These are phyloP conservation scores for Galaxea fascicularis DNA, from an alignment of 92 coral and sea anemone genomes.

Conservation along the genomic window DNA sequence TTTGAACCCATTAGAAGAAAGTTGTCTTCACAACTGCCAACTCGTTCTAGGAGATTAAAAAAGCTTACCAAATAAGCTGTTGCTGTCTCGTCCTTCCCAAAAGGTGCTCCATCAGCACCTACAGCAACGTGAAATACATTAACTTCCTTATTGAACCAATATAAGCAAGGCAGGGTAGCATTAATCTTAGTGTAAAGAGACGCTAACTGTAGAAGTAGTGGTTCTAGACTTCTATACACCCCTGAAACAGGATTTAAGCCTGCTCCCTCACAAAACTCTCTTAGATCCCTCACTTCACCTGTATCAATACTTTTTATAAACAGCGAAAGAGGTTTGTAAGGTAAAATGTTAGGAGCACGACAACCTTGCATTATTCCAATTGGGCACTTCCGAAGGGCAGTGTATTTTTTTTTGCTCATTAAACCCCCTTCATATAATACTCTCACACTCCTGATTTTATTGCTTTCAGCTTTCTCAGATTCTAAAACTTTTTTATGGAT, in stretches of 20 bases:
- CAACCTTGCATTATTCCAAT: slow-evolving; percentile 34
- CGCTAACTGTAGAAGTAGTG: slow-evolving; percentile 49
- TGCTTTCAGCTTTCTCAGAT: slow-evolving; percentile 26
- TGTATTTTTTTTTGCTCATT: slow-evolving; percentile 55
- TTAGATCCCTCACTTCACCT: slow-evolving; percentile 35
- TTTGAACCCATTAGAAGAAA: slow-evolving; percentile 64
- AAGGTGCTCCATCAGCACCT: slow-evolving; percentile 67
- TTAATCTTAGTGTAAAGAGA: slow-evolving; percentile 40
- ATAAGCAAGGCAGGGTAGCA: slow-evolving; percentile 39
- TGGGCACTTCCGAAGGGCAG: slow-evolving; percentile 40
- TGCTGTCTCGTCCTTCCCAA: slow-evolving; percentile 68
- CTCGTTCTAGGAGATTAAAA: too few relatives aligned
- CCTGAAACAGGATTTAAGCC: slow-evolving; percentile 47
- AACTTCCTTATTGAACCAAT: slow-evolving; percentile 59
- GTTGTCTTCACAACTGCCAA: slow-evolving; percentile 61
- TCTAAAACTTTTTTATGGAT: slow-evolving; percentile 40
- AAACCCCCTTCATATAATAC: slow-evolving; percentile 62
- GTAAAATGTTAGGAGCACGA: slow-evolving; percentile 38
- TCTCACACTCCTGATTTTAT: slow-evolving; percentile 45
- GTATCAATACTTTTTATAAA: slow-evolving; percentile 51
- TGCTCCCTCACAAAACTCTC: slow-evolving; percentile 14
- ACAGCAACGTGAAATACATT: slow-evolving; percentile 54
- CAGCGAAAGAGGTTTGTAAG: slow-evolving; percentile 42
- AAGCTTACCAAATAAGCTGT: slow-evolving; percentile 55
- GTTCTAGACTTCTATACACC: slow-evolving; percentile 55